Base-by-base conservation (phyloP, 2,888 invertebrate genomes). In the Cremastinae sp. region DNA sequence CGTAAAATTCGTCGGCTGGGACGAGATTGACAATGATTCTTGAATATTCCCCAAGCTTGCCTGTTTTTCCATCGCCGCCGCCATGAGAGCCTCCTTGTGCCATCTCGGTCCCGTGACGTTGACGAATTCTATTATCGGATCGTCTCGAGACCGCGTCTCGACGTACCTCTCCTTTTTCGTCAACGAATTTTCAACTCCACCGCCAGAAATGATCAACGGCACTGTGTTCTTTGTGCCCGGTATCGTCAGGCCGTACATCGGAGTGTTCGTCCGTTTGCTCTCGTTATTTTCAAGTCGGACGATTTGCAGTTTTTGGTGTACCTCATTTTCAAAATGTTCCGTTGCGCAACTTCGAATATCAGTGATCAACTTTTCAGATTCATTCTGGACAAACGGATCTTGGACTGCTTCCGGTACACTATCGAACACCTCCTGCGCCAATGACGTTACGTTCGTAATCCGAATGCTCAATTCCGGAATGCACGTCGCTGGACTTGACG, bases 401-500 rank as follows among this genome's bases (percentile, higher is more conserved):
- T 64, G n/a, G n/a, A n/a, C 5, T 9, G 20, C 0, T 14, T 78
- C 80, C 10, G 81, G 58, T 1, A 70, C 79, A 9, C 18, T 80
- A 0, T 79, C 81, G 51, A 86, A 87, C n/a, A 79, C 82, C 61
- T 87, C 84, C 0, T 80, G 80, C 1, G 84, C 75, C 22, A 88
- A 53, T 0, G 88, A 88, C 8, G 84, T 81, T 1, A 88, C 84
- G 14, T 86, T 85, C 4, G 77, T 82, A 28, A 88, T 88, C 73
- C 83, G 82, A 4, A 88, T 83, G 54, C 83, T 82, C 54, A 85
- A 79, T 10, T 81, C 71, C 43, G 72, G 53, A 43, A 34, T 8
- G 3, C 16, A 8, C 1, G 56, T n/a, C n/a, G 16, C 16, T n/a
- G 18, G 5, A 9, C 41, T 47, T 0, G 18, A 16, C 10, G 49